Percentiles rank a stretch among this genome's conserved stretches.
Conservation (phyloP, 2,797 vertebrate genomes). For the Lophius americanus region DNA sequence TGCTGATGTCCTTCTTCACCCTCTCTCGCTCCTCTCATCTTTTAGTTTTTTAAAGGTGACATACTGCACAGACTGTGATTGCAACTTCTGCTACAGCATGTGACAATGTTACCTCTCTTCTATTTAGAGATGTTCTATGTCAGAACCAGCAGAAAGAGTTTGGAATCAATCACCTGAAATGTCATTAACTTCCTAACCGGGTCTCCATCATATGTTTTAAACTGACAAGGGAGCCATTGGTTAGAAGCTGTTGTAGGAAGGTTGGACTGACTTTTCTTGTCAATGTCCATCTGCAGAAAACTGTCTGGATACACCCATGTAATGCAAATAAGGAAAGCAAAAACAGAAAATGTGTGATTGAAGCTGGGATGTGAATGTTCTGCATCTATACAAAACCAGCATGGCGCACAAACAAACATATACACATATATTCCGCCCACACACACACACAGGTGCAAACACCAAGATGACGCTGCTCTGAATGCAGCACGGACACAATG, state of each 20-base stretch:
- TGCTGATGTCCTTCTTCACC: slow-evolving; percentile 30
- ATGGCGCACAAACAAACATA: slow-evolving; percentile 17
- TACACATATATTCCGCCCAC: slow-evolving; percentile 7
- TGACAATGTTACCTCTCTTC: slow-evolving; percentile 14
- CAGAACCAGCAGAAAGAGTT: slow-evolving; percentile 59
- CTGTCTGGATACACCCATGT: slow-evolving; percentile 16
- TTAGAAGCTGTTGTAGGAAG: slow-evolving; percentile 26
- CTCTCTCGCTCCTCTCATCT: slow-evolving; percentile 19
- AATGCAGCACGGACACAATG: slow-evolving; percentile 58
- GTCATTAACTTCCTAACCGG: slow-evolving; percentile 60
- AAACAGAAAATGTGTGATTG: slow-evolving; percentile 35
- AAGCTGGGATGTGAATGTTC: slow-evolving; percentile 29
- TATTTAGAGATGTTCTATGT: slow-evolving; percentile 48
- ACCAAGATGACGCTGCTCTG: slow-evolving; percentile 59
- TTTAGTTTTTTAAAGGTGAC: slow-evolving; percentile 38
- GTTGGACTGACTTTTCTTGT: slow-evolving; percentile 13
- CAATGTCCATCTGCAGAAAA: slow-evolving; percentile 20
- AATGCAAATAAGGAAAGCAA: not conserved
- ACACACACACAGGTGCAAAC: slow-evolving; percentile 58
- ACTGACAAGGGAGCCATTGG: slow-evolving; percentile 64
- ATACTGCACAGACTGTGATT: slow-evolving; percentile 50
- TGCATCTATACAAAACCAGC: slow-evolving; percentile 12
- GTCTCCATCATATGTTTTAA: slow-evolving; percentile 59
- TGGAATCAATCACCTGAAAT: slow-evolving; percentile 67
- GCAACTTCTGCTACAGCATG: slow-evolving; percentile 21